Conservation (phyloP, 1,140 invertebrate species). For the Trachymyrmex septentrionalis region DNA sequence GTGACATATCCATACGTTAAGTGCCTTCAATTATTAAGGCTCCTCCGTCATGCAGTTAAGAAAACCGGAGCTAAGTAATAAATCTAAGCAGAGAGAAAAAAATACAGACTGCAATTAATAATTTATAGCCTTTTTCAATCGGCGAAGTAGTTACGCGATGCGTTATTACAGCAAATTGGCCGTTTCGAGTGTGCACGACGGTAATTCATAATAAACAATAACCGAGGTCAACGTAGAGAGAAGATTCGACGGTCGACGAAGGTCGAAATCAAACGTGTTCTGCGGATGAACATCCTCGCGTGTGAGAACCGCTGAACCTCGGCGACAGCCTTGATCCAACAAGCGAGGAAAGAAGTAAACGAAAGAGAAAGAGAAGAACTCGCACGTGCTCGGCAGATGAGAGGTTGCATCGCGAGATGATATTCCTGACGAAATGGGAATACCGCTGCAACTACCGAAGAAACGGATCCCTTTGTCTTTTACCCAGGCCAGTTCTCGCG, state of each 20-base stretch:
- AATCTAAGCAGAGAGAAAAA: conserved; percentile 16
- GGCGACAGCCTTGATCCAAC: conserved; percentile 63
- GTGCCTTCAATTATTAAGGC: background rate
- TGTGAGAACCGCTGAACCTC: conserved; percentile 72
- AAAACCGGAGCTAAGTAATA: background rate
- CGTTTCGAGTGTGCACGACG: background rate
- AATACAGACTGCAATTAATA: conserved; percentile 6
- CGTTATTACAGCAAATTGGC: conserved; percentile 27
- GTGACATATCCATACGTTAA: background rate
- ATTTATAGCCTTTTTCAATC: conserved; percentile 41
- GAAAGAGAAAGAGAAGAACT: conserved; percentile 23
- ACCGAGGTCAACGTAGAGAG: background rate
- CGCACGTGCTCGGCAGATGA: conserved; percentile 78
- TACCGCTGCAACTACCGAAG: conserved; percentile 52
- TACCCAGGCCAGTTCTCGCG: background rate
- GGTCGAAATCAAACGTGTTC: background rate
- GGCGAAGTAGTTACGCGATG: background rate
- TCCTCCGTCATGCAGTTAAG: background rate
- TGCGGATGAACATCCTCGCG: background rate
- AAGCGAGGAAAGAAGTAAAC: conserved; percentile 9
- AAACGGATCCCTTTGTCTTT: conserved; percentile 65
- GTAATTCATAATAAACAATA: conserved; percentile 26
- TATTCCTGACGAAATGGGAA: conserved; percentile 74
- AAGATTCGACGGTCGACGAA: background rate
- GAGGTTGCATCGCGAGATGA: conserved; percentile 65